Base-by-base conservation (phyloP, 2,888 invertebrate genomes). In the Oscheius myriophilus region DNA sequence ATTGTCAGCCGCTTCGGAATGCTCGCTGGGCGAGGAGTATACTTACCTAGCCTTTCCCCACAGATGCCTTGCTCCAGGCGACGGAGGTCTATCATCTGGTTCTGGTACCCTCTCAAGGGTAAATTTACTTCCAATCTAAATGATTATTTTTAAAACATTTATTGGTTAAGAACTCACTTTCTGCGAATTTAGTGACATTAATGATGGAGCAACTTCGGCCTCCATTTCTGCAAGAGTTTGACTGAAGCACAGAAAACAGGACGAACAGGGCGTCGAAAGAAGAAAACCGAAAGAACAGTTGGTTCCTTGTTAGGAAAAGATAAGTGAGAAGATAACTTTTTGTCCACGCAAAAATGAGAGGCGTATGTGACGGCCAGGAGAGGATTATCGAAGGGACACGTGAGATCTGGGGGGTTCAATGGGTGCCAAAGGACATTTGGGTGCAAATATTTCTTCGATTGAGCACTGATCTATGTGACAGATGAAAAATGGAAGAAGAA, bases 121-220 rank as follows among this genome's bases (percentile, higher is more conserved):
- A 21, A 66, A 66, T 53, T 57, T 57, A 57, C 66, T 66, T 9
- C 66, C 66, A 18, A 66, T 58, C 66, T 64, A 16, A 42, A 64
- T n/a, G n/a, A n/a, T n/a, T n/a, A 57, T 41, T 57, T 46, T n/a
- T 57, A 16, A 23, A 2, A 9, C 12, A 25, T 46, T 41, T 12
- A 18, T 23, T 25, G 25, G 3, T n/a, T n/a, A 49, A n/a, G 14
- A 23, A 2, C 18, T 21, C 18, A 62, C 62, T 39, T 65, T 65
- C 25, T 54, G 54, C 3, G 64, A 65, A 33, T 65, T 65, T 3
- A 65, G 25, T 23, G 64, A 65, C 45, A 65, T 55, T 23, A 65
- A 23, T 9, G 64, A 65, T 14, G 64, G 55, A 6, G 64, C 64
- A 21, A 33, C 26, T 53, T 42, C 41, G 43, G 23, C 54, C 23